These are phyloP conservation scores for Callinectes sapidus DNA, from an alignment of 2,888 invertebrate species.

Conservation along the genomic window DNA sequence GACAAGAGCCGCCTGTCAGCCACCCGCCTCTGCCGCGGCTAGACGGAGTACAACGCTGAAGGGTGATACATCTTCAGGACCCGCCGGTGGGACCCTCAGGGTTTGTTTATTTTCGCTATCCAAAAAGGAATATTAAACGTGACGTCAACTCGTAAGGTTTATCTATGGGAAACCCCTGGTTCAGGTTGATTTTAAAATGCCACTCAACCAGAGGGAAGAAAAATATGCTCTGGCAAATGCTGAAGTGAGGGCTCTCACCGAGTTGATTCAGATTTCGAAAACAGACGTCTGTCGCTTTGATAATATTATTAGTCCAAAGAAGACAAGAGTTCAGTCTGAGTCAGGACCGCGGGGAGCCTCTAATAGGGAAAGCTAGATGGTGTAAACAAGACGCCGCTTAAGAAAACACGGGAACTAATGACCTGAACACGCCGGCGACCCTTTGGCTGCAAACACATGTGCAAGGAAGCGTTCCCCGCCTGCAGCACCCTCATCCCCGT, in stretches of 20 bases:
- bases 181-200: background rate
- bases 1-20: conserved; percentile 49
- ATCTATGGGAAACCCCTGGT: background rate
- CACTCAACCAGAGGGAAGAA: background rate
- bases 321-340: background rate
- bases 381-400: conserved; percentile 34
- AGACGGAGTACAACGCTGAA: conserved; percentile 48
- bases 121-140: background rate
- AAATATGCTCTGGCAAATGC: background rate
- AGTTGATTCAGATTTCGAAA: background rate
- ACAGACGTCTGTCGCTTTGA: background rate
- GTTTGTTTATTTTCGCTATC: conserved; percentile 41
- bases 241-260: background rate
- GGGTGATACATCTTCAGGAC: conserved; percentile 34
- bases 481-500: background rate
- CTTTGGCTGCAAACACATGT: background rate
- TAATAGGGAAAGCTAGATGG: conserved; percentile 43
- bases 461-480: background rate
- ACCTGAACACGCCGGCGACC: background rate
- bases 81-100: background rate
- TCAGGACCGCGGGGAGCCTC: conserved; percentile 6
- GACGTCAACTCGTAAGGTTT: conserved; percentile 20
- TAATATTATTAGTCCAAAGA: background rate
- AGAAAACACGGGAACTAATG: conserved; percentile 31
- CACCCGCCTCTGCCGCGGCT: background rate